Evolutionary conservation across 2,888 invertebrate species (phyloP).

Genomic region (Habrosyne pyritoides): DNA sequence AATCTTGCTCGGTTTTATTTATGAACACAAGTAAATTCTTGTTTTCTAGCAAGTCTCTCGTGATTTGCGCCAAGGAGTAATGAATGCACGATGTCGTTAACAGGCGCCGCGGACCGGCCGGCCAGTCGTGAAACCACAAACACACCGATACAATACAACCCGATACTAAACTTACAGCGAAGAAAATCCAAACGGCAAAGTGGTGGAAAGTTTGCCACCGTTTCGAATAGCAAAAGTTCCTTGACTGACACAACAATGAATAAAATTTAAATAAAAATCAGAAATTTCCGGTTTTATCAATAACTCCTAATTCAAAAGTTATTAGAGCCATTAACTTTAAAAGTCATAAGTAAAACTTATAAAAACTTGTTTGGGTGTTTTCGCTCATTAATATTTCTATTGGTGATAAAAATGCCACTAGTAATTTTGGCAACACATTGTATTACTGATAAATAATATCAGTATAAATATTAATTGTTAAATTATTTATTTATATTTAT

Average conservation of each 20-base stretch:
- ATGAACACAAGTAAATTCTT: background rate
- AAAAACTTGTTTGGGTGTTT: no score
- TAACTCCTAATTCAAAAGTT: no score
- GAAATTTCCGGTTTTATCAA: background rate
- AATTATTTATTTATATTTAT: no score
- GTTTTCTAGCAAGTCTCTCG: constrained; percentile 11
- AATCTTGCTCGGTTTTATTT: no score
- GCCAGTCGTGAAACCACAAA: constrained; percentile 35
- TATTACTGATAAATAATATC: no score
- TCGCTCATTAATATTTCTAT: no score
- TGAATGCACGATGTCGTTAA: constrained; percentile 55
- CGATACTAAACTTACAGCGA: constrained; percentile 17
- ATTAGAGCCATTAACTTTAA: no score
- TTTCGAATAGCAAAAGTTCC: background rate
- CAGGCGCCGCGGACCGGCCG: constrained; percentile 36
- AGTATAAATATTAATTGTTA: no score
- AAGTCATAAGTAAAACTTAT: no score
- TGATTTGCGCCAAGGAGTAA: constrained; percentile 39
- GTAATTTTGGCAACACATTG: no score
- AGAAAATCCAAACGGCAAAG: constrained; percentile 36
- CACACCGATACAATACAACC: constrained; percentile 16
- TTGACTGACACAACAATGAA: background rate
- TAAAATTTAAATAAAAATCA: background rate
- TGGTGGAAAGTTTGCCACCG: constrained; percentile 25
- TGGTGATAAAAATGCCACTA: no score